Conservation (phyloP, 2,113 vertebrate genomes). For the Hoplias malabaricus region DNA sequence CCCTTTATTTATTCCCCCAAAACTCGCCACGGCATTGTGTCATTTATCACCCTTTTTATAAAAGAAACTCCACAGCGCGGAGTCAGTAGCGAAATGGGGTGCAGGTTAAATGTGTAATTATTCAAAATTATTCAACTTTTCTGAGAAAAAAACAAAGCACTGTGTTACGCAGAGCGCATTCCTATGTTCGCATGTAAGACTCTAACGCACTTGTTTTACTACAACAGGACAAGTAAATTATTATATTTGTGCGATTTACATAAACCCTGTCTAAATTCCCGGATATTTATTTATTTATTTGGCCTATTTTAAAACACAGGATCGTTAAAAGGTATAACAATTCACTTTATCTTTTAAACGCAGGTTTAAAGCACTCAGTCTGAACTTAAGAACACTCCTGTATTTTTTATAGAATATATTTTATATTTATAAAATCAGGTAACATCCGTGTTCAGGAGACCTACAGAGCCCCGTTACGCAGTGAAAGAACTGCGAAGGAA, state of each 20-base stretch:
- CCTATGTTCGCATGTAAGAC: not conserved
- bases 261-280: too few relatives aligned
- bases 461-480: conserved; percentile 67
- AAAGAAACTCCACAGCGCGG: not conserved
- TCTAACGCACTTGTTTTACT: not conserved
- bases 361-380: too few relatives aligned
- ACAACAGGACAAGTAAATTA: too few relatives aligned
- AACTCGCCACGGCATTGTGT: not conserved
- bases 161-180: not conserved
- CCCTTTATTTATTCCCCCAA: conserved; percentile 4
- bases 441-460: too few relatives aligned
- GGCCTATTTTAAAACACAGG: too few relatives aligned
- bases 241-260: too few relatives aligned
- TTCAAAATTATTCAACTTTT: conserved; percentile 27
- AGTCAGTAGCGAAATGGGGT: not conserved
- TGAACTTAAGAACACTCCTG: too few relatives aligned
- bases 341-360: too few relatives aligned
- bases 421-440: too few relatives aligned
- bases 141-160: not conserved
- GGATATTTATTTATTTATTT: too few relatives aligned
- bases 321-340: too few relatives aligned
- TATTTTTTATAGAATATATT: too few relatives aligned
- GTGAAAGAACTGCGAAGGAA: conserved; percentile 68
- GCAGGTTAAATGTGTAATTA: not conserved
- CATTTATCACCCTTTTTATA: conserved; percentile 23